phyloP scores from a whole-genome alignment of 2,888 invertebrate genomes.

The Cephus runcator region DNA sequence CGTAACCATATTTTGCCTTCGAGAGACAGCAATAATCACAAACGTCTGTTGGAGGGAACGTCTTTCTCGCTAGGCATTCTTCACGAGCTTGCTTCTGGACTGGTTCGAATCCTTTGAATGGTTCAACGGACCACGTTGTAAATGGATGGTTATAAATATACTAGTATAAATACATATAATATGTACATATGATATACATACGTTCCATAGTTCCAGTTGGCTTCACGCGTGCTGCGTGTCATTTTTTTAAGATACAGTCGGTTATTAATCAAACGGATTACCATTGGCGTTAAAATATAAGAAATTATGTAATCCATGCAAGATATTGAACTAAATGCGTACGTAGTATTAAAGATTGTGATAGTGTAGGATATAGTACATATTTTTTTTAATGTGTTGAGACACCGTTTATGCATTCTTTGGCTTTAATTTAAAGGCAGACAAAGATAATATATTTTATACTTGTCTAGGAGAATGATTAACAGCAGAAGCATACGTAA shows the following conservation, averaged over 20 bases:
- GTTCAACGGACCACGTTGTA: background rate
- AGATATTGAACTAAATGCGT: background rate
- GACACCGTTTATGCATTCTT: background rate
- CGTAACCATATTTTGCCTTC: conserved; percentile 10
- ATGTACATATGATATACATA: background rate
- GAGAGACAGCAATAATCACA: background rate
- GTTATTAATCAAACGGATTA: background rate
- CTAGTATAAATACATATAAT: background rate
- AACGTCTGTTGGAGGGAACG: background rate
- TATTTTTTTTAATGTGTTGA: background rate
- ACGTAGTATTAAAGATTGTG: background rate
- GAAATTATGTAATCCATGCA: background rate
- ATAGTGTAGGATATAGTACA: background rate
- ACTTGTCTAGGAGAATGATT: background rate
- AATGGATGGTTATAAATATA: background rate
- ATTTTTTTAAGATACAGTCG: background rate
- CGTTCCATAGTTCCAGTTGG: background rate
- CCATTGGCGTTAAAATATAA: background rate
- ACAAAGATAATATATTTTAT: background rate
- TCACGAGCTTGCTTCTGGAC: background rate
- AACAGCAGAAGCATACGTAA: background rate
- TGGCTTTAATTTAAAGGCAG: background rate
- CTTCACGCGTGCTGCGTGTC: background rate
- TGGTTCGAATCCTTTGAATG: background rate
- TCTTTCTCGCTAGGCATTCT: background rate